Percentiles rank a stretch among this genome's conserved stretches.
These are phyloP conservation scores for Drosophila tropicalis DNA, from an alignment of 1,140 invertebrate species.

Conservation along the genomic window DNA sequence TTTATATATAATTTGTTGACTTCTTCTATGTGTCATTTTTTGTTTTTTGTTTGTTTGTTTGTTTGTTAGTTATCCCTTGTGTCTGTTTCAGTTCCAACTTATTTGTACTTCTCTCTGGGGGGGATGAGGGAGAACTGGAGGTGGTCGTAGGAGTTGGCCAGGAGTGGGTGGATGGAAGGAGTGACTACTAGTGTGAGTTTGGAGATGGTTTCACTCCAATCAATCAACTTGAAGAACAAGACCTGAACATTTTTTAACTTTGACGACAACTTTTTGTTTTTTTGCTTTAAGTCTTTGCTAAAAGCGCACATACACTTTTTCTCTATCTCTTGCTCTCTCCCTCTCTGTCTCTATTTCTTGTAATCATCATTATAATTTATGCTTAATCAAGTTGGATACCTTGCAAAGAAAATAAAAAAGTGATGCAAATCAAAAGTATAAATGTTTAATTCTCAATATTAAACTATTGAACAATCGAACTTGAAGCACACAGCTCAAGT, in stretches of 20 bases:
- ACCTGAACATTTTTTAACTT: not conserved
- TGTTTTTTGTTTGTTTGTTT: constrained; percentile 20
- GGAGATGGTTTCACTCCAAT: not conserved
- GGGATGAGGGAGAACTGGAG: not conserved
- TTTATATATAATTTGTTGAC: constrained; percentile 35
- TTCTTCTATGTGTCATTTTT: constrained; percentile 9
- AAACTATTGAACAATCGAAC: too few relatives aligned
- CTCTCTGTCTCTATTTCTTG: not conserved
- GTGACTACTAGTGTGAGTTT: too few relatives aligned
- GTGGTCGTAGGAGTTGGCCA: not conserved
- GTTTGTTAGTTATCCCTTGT: constrained; percentile 27
- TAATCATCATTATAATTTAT: too few relatives aligned
- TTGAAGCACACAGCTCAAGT: too few relatives aligned
- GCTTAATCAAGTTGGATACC: too few relatives aligned
- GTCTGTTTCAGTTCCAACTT: constrained; percentile 35
- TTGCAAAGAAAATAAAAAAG: too few relatives aligned
- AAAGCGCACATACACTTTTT: not conserved
- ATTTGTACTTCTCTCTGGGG: constrained; percentile 18
- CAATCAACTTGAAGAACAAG: not conserved
- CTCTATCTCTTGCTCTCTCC: constrained; percentile 1
- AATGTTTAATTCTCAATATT: too few relatives aligned
- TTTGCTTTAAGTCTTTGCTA: not conserved
- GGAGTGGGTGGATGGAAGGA: not conserved
- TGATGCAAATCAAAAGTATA: too few relatives aligned
- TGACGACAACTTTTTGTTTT: constrained; percentile 9